Percentiles rank a stretch among this genome's conserved stretches.
These are phyloP conservation scores for Drosophila nebulosa DNA, from an alignment of 1,140 invertebrate species.

Conservation along the genomic window DNA sequence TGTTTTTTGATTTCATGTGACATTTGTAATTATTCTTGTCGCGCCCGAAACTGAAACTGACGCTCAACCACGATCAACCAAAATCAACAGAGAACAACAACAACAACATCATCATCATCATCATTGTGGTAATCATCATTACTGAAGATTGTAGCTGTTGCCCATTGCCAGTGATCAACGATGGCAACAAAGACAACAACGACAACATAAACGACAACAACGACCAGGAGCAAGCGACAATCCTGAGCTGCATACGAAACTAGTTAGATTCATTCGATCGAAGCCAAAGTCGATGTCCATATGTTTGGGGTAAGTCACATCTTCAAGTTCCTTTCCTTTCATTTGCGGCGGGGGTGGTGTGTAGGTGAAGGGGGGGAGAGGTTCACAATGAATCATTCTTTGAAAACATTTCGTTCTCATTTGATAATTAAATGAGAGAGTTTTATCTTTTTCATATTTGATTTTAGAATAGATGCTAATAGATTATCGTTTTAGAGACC, in stretches of 20 bases:
- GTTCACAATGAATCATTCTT: neutral
- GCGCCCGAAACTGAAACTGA: slow-evolving; percentile 58
- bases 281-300: slow-evolving; percentile 14
- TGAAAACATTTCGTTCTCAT: neutral
- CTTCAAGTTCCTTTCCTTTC: slow-evolving; percentile 1
- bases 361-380: slow-evolving; percentile 22
- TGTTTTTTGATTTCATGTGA: slow-evolving; percentile 74
- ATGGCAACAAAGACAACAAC: slow-evolving; percentile 67
- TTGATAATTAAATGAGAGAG: neutral
- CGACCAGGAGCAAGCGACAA: slow-evolving; percentile 74
- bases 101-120: slow-evolving; percentile 31
- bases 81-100: slow-evolving; percentile 36
- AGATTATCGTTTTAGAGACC: too few species aligned
- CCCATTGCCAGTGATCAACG: slow-evolving; percentile 62
- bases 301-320: neutral
- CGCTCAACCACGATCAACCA: slow-evolving; percentile 54
- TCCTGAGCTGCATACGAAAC: slow-evolving; percentile 77
- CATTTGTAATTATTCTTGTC: slow-evolving; percentile 81
- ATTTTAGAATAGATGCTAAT: neutral
- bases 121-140: slow-evolving; percentile 23
- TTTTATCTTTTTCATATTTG: neutral
- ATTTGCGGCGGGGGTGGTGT: too few species aligned
- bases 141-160: slow-evolving; percentile 4
- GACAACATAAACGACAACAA: slow-evolving; percentile 66
- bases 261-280: slow-evolving; percentile 36